Conservation (phyloP, 1,140 invertebrate genomes). For the Lanistes nyassanus region DNA sequence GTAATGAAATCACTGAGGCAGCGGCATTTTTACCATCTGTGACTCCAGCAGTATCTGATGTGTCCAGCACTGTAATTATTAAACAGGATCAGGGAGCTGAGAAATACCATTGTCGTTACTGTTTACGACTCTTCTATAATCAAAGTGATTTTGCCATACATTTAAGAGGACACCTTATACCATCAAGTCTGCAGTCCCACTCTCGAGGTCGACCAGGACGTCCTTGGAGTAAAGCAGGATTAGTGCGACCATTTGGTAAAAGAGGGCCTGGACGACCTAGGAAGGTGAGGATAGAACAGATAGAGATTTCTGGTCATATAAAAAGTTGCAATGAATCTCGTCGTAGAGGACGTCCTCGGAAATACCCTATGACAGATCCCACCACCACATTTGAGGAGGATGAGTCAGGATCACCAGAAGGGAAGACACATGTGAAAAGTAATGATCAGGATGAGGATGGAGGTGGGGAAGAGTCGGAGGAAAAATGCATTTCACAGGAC, state of each 20-base stretch:
- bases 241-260: conserved; percentile 9
- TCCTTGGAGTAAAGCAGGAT: neutral
- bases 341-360: too few relatives aligned
- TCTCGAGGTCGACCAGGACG: neutral
- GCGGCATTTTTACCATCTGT: conserved; percentile 17
- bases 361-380: too few relatives aligned
- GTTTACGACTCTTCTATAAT: conserved; percentile 38
- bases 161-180: conserved; percentile 43
- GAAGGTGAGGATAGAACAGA: neutral
- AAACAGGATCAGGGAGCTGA: neutral
- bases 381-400: neutral
- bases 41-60: neutral
- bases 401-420: neutral
- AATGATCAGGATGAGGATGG: too few relatives aligned
- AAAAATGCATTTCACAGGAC: too few relatives aligned
- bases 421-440: neutral
- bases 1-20: neutral
- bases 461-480: too few relatives aligned
- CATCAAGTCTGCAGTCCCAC: conserved; percentile 14
- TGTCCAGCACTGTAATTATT: neutral
- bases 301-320: too few relatives aligned
- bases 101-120: neutral
- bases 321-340: too few relatives aligned
- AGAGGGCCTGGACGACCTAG: conserved; percentile 30
- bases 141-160: conserved; percentile 44